phyloP scores from a whole-genome alignment of 1,140 invertebrate species.

The Tigriopus japonicus region DNA sequence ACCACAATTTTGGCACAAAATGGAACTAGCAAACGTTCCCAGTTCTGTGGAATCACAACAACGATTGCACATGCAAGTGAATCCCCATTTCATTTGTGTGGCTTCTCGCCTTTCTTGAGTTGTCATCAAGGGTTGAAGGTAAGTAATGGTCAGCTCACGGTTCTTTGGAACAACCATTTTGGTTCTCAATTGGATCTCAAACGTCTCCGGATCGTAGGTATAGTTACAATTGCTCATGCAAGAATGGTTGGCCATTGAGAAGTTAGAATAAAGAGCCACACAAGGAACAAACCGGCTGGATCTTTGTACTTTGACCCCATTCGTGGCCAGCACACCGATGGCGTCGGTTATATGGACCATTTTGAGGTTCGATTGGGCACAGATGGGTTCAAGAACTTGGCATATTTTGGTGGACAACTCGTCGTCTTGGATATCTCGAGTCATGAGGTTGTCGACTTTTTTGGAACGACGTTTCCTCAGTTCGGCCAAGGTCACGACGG shows the following conservation, averaged over 20 bases:
- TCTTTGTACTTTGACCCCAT: not conserved
- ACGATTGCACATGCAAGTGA: not conserved
- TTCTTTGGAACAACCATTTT: too few species aligned
- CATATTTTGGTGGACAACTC: too few species aligned
- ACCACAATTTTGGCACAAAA: not conserved
- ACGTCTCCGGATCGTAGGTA: too few species aligned
- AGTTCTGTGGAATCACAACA: not conserved
- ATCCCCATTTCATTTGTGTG: not conserved
- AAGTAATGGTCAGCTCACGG: too few species aligned
- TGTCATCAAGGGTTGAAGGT: too few species aligned
- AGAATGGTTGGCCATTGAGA: not conserved
- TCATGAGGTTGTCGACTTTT: too few species aligned
- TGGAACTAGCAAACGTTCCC: not conserved
- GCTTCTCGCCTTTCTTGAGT: not conserved
- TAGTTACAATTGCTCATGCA: not conserved
- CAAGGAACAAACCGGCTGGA: not conserved
- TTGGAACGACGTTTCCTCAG: too few species aligned
- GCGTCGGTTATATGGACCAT: not conserved
- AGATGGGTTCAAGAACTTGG: too few species aligned
- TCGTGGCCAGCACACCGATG: not conserved
- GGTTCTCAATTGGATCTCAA: too few species aligned
- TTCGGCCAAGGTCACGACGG: too few species aligned
- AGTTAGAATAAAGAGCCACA: not conserved
- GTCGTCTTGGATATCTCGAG: too few species aligned
- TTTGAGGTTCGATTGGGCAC: too few species aligned